A percentile compares a stretch with the other conserved stretches of the same genome.
Conservation (phyloP, 2,113 vertebrate species). For the Okapia johnstoni region DNA sequence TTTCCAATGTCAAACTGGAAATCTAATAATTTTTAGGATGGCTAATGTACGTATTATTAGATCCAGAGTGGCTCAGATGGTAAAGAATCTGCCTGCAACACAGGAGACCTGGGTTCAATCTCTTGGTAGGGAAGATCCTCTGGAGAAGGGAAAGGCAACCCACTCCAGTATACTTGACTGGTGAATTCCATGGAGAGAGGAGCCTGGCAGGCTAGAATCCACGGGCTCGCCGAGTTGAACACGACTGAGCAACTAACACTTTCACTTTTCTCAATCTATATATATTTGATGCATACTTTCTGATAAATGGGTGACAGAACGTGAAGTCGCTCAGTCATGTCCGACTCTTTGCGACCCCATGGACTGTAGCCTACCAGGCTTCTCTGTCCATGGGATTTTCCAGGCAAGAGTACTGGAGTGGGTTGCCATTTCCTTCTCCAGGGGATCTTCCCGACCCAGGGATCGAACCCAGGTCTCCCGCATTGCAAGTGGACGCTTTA, state of each 20-base stretch:
- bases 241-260: neutral
- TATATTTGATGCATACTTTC: neutral
- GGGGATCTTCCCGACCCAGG: no score
- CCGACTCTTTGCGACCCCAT: no score
- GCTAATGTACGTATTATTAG: neutral
- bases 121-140: neutral
- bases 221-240: neutral
- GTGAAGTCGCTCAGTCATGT: no score
- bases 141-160: neutral
- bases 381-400: no score
- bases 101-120: neutral
- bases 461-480: no score
- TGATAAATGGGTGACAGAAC: neutral
- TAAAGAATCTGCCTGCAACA: neutral
- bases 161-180: neutral
- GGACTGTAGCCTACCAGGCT: no score
- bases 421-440: no score
- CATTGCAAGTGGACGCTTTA: no score
- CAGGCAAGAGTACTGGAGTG: no score
- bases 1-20: neutral
- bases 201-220: neutral
- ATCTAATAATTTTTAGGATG: neutral
- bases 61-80: neutral
- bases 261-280: neutral
- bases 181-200: neutral